Evolutionary conservation across 2,797 vertebrate species (phyloP).

Genomic region (Phrynocephalus guinanensis): DNA sequence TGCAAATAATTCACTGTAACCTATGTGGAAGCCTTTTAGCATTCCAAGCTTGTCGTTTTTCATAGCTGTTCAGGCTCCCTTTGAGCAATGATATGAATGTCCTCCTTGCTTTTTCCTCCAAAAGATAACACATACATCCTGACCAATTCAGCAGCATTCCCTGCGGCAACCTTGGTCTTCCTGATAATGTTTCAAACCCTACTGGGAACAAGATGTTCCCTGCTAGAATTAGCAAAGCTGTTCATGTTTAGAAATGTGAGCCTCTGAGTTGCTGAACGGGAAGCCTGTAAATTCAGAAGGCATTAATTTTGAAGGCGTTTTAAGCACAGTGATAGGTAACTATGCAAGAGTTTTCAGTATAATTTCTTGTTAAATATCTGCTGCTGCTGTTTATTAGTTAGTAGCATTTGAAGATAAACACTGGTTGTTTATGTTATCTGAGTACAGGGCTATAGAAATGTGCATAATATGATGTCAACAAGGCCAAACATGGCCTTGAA

Average conservation of each 20-base stretch:
- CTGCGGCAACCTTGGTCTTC: background rate
- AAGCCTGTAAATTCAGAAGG: background rate
- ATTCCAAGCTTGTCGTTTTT: constrained; percentile 24
- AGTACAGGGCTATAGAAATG: background rate
- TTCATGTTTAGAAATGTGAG: background rate
- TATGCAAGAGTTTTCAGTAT: background rate
- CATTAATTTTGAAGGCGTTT: background rate
- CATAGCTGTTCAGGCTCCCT: constrained; percentile 4
- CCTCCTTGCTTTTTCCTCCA: constrained; percentile 38
- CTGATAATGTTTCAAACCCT: background rate
- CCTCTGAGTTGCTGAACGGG: background rate
- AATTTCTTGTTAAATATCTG: background rate
- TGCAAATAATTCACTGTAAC: constrained; percentile 61
- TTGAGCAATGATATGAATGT: constrained; percentile 32
- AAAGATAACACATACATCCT: background rate
- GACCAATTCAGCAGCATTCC: background rate
- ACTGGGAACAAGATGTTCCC: background rate
- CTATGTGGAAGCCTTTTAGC: constrained; percentile 49
- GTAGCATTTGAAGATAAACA: background rate
- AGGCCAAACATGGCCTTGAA: background rate
- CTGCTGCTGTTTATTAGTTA: background rate
- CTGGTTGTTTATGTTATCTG: background rate
- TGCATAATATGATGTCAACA: background rate
- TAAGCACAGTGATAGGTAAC: background rate
- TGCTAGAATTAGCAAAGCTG: background rate